phyloP scores from a whole-genome alignment of 2,113 vertebrate genomes.

The Recurvirostra avosetta region DNA sequence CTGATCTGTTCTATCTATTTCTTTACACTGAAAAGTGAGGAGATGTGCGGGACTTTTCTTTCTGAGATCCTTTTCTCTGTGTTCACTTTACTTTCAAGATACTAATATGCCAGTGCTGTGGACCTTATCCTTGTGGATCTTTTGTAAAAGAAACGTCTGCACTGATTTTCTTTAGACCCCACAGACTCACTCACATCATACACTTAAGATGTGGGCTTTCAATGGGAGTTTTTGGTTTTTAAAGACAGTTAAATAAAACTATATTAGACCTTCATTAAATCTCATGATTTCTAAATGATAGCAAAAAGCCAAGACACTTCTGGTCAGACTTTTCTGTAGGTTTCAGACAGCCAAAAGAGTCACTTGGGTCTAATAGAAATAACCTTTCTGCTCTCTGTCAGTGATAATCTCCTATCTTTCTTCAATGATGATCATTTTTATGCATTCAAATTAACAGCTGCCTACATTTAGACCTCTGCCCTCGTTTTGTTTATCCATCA shows the following conservation, averaged over 20 bases:
- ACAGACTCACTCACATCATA: background rate
- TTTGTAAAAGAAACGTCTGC: background rate
- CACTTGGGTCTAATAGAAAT: background rate
- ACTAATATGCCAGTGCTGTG: background rate
- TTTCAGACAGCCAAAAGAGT: background rate
- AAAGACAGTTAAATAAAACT: background rate
- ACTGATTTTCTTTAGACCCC: background rate
- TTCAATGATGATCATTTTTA: background rate
- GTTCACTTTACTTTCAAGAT: background rate
- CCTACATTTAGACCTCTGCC: background rate
- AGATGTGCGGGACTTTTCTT: background rate
- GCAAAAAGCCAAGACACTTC: background rate
- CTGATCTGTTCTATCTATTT: background rate
- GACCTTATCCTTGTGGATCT: background rate
- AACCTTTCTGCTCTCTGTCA: background rate
- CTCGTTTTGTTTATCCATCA: background rate
- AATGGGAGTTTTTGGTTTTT: rapidly evolving
- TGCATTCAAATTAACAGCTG: background rate
- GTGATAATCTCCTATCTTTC: background rate
- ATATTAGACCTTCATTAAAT: background rate
- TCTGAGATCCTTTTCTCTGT: background rate
- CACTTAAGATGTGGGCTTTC: background rate
- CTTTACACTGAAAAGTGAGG: background rate
- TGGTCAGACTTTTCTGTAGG: background rate
- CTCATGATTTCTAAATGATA: background rate